Percentiles rank a stretch among this genome's conserved stretches.
Evolutionary conservation across 2,113 vertebrate genomes (phyloP).

Genomic region (Climacteris rufus): DNA sequence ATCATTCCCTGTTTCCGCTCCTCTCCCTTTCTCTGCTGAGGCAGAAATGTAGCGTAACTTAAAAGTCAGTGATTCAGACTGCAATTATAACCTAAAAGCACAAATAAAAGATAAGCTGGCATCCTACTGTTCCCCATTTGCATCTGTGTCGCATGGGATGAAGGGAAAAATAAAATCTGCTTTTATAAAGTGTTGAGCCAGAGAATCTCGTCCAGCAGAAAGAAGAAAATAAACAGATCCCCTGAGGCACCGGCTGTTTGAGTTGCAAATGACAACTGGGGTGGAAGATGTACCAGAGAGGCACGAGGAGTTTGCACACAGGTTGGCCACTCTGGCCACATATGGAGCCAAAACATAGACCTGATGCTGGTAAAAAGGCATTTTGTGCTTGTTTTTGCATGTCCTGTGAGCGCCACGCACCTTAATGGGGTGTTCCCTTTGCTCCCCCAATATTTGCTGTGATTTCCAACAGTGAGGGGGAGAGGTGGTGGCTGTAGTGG

Average conservation of each 20-base stretch:
- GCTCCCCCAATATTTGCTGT: no score
- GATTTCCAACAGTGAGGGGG: neutral
- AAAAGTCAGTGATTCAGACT: conserved; percentile 48
- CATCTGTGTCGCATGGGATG: neutral
- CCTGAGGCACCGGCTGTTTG: neutral
- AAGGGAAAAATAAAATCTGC: conserved; percentile 27
- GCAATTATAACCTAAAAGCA: conserved; percentile 57
- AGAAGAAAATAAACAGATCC: neutral
- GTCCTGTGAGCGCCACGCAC: rapidly evolving
- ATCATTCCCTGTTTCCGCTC: neutral
- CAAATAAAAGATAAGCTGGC: conserved; percentile 35
- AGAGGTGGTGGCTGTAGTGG: neutral
- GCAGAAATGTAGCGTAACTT: conserved; percentile 26
- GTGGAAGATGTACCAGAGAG: neutral
- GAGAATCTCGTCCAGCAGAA: neutral
- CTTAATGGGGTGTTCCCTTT: rapidly evolving
- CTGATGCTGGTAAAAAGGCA: rapidly evolving
- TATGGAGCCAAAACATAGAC: neutral
- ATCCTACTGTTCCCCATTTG: conserved; percentile 38
- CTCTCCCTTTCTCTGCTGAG: conserved; percentile 52
- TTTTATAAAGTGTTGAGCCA: conserved; percentile 3
- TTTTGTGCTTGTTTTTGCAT: rapidly evolving
- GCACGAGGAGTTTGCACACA: neutral
- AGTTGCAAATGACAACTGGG: neutral
- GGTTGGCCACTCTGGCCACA: rapidly evolving